phyloP scores from a whole-genome alignment of 2,113 vertebrate genomes.

The Oreochromis niloticus region DNA sequence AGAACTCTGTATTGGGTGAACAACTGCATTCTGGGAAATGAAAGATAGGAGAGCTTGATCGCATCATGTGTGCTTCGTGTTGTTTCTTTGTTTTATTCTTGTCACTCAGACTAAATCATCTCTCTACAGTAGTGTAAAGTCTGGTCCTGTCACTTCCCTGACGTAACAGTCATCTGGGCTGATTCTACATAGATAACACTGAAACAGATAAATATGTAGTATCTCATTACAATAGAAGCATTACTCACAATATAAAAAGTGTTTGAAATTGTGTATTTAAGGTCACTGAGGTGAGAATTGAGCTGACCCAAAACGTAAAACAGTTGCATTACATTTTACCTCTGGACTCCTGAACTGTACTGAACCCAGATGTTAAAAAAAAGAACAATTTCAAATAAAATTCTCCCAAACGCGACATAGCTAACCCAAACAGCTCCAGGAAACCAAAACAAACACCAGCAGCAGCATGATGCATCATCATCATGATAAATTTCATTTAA shows the following conservation, averaged over 20 bases:
- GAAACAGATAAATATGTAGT: neutral
- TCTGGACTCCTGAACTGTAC: neutral
- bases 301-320: neutral
- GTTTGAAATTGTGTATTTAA: neutral
- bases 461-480: neutral
- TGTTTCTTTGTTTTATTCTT: neutral
- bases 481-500: neutral
- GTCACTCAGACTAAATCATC: neutral
- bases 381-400: neutral
- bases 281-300: neutral
- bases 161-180: neutral
- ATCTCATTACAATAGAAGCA: neutral
- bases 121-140: neutral
- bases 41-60: neutral
- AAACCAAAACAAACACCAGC: neutral
- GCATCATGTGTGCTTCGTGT: neutral
- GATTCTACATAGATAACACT: neutral
- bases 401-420: neutral
- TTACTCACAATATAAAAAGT: neutral
- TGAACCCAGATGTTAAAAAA: neutral
- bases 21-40: neutral
- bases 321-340: neutral
- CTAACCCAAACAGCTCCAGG: neutral
- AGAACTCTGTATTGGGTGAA: neutral
- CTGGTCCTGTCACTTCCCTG: neutral